Evolutionary conservation across 1,140 invertebrate genomes (phyloP), one percentile per base, ranked within the genome.

Genomic region (Amyelois transitella): DNA sequence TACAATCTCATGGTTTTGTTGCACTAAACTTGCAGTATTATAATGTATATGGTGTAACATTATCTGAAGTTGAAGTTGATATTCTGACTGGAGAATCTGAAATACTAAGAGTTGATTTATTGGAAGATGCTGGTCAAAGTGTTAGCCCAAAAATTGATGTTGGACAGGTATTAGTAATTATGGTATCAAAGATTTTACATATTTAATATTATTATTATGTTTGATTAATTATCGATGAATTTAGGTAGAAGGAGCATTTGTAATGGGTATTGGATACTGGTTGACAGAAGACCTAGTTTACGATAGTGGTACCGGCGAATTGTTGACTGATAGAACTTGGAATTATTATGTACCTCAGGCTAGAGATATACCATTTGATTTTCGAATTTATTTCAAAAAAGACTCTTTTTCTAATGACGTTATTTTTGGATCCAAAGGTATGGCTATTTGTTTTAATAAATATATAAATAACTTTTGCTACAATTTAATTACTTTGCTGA

Each of bases 201-300:
- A 48, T 57, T 2, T 25, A 18, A 20, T 21, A 57, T 28, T 45
- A 14, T 52, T 14, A n/a, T 43, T 12, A 43, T 12, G 25, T 28
- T 28, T 28, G 38, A 43, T 3, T 43, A 12, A 45, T 19, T 21
- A 48, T 22, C 8, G 38, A 18, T 43, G 2, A 50, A 28, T 18
- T 22, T 32, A 81, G 78, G 61, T 89, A 0, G 95, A 96, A 90
- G 96, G 95, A 12, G 94, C 94, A 1, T 95, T 95, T 72, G 88
- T 96, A 1, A 96, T 96, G 95, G 96, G 95, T 5, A 62, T 94
- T 6, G 96, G 96, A 10, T 93, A 94, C 68, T 95, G 92, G 91
- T 92, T 93, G 0, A 89, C 80, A 2, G 96, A 97, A 79, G 88
- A 94, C 53, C 72, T 95, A 20, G 88, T 92, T 0, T 92, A 91